phyloP scores from a whole-genome alignment of 2,888 invertebrate species.

The Petrophora chlorosata region DNA sequence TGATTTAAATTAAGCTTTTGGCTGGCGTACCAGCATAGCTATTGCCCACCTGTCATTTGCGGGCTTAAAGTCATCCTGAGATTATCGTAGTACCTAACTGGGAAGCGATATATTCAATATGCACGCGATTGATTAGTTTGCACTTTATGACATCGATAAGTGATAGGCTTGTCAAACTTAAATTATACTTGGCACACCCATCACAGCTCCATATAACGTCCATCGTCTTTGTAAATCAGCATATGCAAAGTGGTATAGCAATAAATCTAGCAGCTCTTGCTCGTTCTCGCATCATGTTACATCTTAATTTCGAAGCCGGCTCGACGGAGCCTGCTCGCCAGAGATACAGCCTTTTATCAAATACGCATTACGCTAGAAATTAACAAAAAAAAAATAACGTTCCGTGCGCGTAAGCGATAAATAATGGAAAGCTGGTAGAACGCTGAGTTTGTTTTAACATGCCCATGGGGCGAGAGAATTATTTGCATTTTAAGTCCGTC shows the following conservation, averaged over 20 bases:
- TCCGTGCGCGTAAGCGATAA: conserved; percentile 75
- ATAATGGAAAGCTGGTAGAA: conserved; percentile 78
- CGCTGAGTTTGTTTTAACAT: conserved; percentile 77
- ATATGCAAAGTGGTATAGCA: conserved; percentile 85
- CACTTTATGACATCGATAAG: too few species aligned
- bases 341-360: conserved; percentile 83
- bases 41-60: too few species aligned
- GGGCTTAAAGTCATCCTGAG: too few species aligned
- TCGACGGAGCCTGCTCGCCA: conserved; percentile 79
- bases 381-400: conserved; percentile 70
- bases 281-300: conserved; percentile 85
- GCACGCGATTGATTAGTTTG: too few species aligned
- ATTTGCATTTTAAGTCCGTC: conserved; percentile 75
- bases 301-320: conserved; percentile 84
- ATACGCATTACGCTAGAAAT: conserved; percentile 82
- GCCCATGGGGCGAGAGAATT: conserved; percentile 74
- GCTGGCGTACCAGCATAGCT: too few species aligned
- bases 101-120: too few species aligned
- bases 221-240: conserved; percentile 83
- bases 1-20: too few species aligned
- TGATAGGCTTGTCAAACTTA: conserved; percentile 39
- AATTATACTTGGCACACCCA: conserved; percentile 47
- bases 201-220: conserved; percentile 55
- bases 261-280: conserved; percentile 84
- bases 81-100: too few species aligned